A percentile compares a stretch with the other conserved stretches of the same genome.
Conservation (phyloP, 53 echinoderm and acorn worm species). For the Patiria pectinifera region DNA sequence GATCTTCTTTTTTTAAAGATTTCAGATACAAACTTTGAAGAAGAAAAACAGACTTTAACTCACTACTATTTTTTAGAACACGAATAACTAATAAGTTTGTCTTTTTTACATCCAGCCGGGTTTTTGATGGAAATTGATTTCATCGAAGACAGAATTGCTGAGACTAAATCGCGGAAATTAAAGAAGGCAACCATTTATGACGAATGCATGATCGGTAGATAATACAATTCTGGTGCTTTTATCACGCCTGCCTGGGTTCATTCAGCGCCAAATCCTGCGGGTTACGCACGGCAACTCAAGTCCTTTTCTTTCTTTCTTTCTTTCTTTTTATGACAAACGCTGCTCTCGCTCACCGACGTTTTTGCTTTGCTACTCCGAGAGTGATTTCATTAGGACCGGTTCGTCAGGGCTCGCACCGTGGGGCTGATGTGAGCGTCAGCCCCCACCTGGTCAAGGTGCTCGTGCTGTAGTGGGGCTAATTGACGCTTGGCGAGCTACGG, state of each 20-base stretch:
- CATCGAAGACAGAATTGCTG: background rate
- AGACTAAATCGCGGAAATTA: background rate
- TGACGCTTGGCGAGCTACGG: constrained; percentile 47
- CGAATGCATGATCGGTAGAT: constrained; percentile 36
- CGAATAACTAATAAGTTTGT: background rate
- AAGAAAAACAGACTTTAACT: background rate
- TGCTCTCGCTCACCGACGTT: background rate
- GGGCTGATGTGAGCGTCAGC: constrained; percentile 3
- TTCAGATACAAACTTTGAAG: background rate
- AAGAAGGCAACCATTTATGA: constrained; percentile 4
- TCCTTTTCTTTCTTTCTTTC: background rate
- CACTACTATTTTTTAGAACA: background rate
- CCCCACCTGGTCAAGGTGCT: constrained; percentile 65
- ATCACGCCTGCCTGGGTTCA: constrained; percentile 21
- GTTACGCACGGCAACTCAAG: constrained; percentile 1
- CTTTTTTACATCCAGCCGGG: background rate
- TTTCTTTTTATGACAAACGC: constrained; percentile 3
- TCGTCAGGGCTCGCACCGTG: background rate
- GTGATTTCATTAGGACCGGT: constrained; percentile 53
- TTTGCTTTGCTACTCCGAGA: constrained; percentile 16
- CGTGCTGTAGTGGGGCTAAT: constrained; percentile 50
- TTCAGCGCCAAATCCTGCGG: constrained; percentile 45
- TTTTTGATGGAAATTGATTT: constrained; percentile 6
- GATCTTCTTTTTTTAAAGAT: background rate
- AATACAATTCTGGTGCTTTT: constrained; percentile 22